Conservation (phyloP, 2,113 vertebrate species). For the Zosterops borbonicus region DNA sequence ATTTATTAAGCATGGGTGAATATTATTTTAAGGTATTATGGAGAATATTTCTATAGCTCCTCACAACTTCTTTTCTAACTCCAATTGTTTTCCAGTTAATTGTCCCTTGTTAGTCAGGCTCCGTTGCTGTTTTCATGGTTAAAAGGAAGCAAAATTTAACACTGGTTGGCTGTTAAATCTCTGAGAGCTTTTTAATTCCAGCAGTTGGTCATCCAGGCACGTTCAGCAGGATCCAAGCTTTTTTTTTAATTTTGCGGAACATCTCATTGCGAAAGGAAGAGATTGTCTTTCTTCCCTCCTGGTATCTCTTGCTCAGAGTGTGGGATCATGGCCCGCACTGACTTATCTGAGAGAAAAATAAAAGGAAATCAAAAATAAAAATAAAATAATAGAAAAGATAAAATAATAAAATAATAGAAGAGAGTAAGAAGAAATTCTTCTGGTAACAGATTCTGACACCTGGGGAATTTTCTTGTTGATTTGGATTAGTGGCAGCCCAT, state of each 20-base stretch:
- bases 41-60: neutral
- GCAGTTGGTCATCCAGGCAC: neutral
- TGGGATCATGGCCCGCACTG: neutral
- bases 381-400: too few relatives aligned
- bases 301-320: neutral
- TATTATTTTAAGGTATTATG: neutral
- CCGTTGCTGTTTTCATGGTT: neutral
- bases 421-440: neutral
- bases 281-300: neutral
- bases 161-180: neutral
- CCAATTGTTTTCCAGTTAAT: slow-evolving; percentile 11
- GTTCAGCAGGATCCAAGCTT: neutral
- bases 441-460: neutral
- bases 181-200: neutral
- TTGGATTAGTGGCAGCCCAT: neutral
- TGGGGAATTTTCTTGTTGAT: neutral
- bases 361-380: too few relatives aligned
- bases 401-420: fast-evolving
- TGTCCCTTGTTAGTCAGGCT: slow-evolving; percentile 33
- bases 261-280: neutral
- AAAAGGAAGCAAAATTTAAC: neutral
- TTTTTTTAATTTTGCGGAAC: neutral
- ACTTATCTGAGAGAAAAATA: neutral
- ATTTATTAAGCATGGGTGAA: neutral
- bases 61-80: neutral